Conservation (phyloP, 2,113 vertebrate species). For the Climacteris rufus region DNA sequence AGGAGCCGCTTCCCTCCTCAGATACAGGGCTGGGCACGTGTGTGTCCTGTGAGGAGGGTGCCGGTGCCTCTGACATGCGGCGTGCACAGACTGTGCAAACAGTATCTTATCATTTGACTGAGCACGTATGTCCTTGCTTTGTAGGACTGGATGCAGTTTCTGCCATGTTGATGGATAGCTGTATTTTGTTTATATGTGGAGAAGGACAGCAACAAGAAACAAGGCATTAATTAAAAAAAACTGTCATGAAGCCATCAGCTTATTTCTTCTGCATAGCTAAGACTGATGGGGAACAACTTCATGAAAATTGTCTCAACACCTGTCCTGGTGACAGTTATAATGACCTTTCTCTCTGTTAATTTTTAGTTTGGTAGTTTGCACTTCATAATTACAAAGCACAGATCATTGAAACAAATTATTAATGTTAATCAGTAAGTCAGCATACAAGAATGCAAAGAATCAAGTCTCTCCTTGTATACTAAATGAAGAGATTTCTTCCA, state of each 20-base stretch:
- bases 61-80: fast-evolving
- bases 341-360: not conserved
- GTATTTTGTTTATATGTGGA: not conserved
- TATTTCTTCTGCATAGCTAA: not conserved
- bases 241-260: not conserved
- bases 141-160: not conserved
- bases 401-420: not conserved
- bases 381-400: not conserved
- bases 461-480: not conserved
- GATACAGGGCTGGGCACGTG: fast-evolving
- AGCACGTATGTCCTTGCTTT: not conserved
- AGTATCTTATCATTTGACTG: not conserved
- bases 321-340: not conserved
- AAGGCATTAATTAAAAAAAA: not conserved
- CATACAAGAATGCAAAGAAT: slow-evolving; percentile 9
- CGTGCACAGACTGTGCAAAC: not conserved
- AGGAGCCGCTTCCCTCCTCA: fast-evolving
- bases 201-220: not conserved
- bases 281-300: not conserved
- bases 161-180: not conserved
- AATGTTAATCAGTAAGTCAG: not conserved
- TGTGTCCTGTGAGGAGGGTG: not conserved
- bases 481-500: slow-evolving; percentile 38
- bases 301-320: not conserved
- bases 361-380: not conserved